Evolutionary conservation across 2,888 invertebrate species (phyloP).

Genomic region (Scaptodrosophila latifasciaeformis): DNA sequence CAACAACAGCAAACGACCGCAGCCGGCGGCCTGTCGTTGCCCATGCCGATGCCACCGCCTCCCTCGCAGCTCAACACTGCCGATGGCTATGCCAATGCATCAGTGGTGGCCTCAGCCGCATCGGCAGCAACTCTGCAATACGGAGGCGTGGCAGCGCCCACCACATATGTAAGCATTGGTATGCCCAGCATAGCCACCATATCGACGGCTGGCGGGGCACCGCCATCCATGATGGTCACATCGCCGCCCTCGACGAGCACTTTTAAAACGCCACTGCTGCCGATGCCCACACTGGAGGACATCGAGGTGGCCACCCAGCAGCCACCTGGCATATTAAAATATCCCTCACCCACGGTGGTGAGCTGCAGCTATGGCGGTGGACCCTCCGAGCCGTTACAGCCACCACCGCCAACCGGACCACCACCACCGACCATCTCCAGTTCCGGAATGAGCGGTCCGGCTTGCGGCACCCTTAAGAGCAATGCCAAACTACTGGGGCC

Average conservation of each 20-base stretch:
- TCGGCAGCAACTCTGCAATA: conserved; percentile 22
- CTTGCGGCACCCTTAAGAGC: conserved; percentile 65
- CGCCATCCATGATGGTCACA: conserved; percentile 39
- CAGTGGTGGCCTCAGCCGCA: conserved; percentile 20
- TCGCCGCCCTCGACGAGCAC: conserved; percentile 40
- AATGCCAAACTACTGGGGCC: conserved; percentile 60
- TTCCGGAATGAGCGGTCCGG: no score
- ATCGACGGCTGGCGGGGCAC: conserved; percentile 24
- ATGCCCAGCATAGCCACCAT: conserved; percentile 45
- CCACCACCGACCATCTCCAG: conserved; percentile 34
- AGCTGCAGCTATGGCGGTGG: conserved; percentile 21
- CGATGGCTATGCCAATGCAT: conserved; percentile 14
- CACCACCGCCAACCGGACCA: conserved; percentile 12
- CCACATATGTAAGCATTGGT: conserved; percentile 57
- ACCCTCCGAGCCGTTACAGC: conserved; percentile 3
- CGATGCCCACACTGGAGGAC: conserved; percentile 70
- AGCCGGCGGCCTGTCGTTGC: neutral
- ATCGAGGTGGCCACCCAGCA: conserved; percentile 59
- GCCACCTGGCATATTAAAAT: conserved; percentile 49
- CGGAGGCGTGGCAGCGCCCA: conserved; percentile 3
- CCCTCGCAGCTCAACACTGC: conserved; percentile 39
- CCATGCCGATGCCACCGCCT: conserved; percentile 43
- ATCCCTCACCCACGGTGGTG: conserved; percentile 32
- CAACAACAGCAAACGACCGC: conserved; percentile 25
- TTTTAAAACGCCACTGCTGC: conserved; percentile 59